Evolutionary conservation across 2,113 vertebrate genomes (phyloP), one percentile per base, ranked within the genome.

Genomic region (Tetraodon nigroviridis): DNA sequence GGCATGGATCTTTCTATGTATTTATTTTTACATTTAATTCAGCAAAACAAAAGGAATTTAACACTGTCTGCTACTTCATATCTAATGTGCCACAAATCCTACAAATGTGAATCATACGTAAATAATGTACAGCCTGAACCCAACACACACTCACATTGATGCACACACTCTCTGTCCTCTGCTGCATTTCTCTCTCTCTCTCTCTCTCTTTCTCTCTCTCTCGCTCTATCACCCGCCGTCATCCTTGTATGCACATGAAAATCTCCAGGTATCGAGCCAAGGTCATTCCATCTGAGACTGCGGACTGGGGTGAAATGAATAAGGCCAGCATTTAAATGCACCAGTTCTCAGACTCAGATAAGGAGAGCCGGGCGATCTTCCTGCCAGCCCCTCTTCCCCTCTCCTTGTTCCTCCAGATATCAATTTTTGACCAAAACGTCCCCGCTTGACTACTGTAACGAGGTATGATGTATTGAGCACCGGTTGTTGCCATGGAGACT

Each of bases 381-480:
- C 76, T 71, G 68, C 73, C 70, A 67, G 49, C 27, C 62, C 64
- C 67, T 56, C 75, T 61, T 64, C 61, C 72, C 74, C 79, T 78
- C 58, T 55, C 50, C 67, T 58, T 66, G 71, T 89, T 73, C 81
- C 67, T 80, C 88, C 84, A 89, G 85, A 84, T 88, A 89, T 91
- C 78, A 68, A 84, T 89, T 90, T 90, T 90, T 91, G 89, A 91
- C 90, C 89, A 90, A 89, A 89, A 89, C 77, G 78, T 89, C 84
- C 83, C 81, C 66, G 82, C 87, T 91, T 91, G 90, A 91, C 90
- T 89, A 87, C 86, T 89, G 87, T 92, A 92, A 93, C 89, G 83
- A 92, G 89, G 87, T 91, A 81, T 92, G 92, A 93, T 93, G 88
- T 92, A 92, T 91, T 91, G 90, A 91, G 89, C 88, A 90, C 84